phyloP scores from a whole-genome alignment of 2,797 vertebrate genomes.

The Enteromius treurensis region DNA sequence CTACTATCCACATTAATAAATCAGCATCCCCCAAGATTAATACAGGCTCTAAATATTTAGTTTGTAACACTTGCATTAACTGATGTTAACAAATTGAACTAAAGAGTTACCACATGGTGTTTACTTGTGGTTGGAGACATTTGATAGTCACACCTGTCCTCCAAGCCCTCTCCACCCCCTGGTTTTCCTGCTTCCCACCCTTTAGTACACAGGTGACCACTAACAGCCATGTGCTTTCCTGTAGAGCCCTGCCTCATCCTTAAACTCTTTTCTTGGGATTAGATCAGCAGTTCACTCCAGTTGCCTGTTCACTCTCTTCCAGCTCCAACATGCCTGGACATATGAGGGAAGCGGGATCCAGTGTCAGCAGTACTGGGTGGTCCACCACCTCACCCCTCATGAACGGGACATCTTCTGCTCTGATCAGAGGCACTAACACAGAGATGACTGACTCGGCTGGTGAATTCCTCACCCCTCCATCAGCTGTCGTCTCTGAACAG shows the following conservation, averaged over 20 bases:
- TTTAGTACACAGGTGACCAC: not conserved
- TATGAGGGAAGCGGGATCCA: conserved; percentile 19
- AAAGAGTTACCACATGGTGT: not conserved
- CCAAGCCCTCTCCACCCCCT: not conserved
- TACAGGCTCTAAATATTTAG: too few species aligned
- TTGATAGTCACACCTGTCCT: conserved; percentile 39
- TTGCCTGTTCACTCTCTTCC: conserved; percentile 61
- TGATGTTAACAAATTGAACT: not conserved
- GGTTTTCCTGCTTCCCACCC: not conserved
- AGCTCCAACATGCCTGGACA: conserved; percentile 59
- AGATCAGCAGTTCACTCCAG: conserved; percentile 58
- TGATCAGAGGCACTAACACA: not conserved
- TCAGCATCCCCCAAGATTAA: too few species aligned
- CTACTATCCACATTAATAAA: too few species aligned
- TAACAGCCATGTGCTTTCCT: conserved; percentile 59
- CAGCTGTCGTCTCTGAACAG: conserved; percentile 22
- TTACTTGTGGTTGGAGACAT: conserved; percentile 31
- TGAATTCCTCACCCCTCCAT: conserved; percentile 35
- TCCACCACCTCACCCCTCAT: conserved; percentile 51
- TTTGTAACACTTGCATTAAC: not conserved
- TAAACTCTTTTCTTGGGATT: conserved; percentile 53
- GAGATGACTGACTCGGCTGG: not conserved
- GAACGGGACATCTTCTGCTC: not conserved
- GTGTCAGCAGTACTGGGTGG: conserved; percentile 42
- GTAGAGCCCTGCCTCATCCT: conserved; percentile 55